phyloP scores from a whole-genome alignment of 1,140 invertebrate species.

The Drosophila yakuba region DNA sequence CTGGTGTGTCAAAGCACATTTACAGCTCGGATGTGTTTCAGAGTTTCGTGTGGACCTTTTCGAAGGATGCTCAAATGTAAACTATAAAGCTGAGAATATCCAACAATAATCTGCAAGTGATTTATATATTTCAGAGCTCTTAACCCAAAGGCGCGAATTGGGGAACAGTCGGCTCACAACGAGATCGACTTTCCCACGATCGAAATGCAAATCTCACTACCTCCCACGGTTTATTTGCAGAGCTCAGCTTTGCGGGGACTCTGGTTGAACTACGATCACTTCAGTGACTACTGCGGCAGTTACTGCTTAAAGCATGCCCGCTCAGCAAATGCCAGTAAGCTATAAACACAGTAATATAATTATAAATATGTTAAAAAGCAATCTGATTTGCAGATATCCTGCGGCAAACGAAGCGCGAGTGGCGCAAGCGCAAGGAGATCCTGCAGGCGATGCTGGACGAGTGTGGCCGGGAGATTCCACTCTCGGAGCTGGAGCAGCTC shows the following conservation, averaged over 20 bases:
- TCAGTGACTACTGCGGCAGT: conserved; percentile 85
- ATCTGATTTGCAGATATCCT: conserved; percentile 64
- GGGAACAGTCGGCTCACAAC: conserved; percentile 80
- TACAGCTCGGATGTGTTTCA: conserved; percentile 80
- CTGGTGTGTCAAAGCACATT: conserved; percentile 76
- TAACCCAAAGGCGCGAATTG: conserved; percentile 75
- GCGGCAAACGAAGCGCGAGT: conserved; percentile 78
- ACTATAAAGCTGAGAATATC: no score
- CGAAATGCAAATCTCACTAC: conserved; percentile 86
- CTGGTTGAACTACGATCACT: conserved; percentile 88
- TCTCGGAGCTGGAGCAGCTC: conserved; percentile 65
- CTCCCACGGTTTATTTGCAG: conserved; percentile 86
- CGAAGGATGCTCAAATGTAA: conserved; percentile 82
- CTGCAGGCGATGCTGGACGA: conserved; percentile 77
- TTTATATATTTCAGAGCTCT: conserved; percentile 41
- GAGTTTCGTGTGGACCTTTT: conserved; percentile 82
- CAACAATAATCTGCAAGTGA: no score
- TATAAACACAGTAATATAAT: no score
- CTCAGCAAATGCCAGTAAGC: conserved; percentile 71
- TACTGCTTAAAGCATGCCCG: conserved; percentile 77
- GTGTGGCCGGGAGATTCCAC: conserved; percentile 58
- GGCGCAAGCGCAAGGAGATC: conserved; percentile 83
- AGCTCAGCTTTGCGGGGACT: conserved; percentile 87
- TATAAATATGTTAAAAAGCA: no score
- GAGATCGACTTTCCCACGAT: conserved; percentile 87